Base-by-base conservation (phyloP, 1,140 invertebrate species). In the Drosophila chauvacae region DNA sequence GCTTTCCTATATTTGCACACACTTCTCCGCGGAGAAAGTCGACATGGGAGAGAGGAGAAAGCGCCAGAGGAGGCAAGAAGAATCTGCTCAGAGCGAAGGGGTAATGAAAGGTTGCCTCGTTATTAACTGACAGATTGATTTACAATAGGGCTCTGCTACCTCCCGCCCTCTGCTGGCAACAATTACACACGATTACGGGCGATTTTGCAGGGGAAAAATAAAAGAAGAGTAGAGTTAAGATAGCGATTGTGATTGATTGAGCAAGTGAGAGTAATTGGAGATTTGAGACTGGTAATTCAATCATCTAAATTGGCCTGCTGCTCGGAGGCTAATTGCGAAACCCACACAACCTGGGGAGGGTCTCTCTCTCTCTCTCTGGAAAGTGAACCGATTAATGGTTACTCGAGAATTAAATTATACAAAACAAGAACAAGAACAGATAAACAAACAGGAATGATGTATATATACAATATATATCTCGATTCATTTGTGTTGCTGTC, bases 41-140 rank as follows among this genome's bases (percentile, higher is more conserved):
- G 37, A 10, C 9, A 3, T n/a, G 20, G 23, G 14, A 5, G 45
- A 20, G 18, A 13, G 20, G 47, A 10, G 50, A 42, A 28, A 55
- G n/a, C 20, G 26, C 51, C 14, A 6, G 28, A 7, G 28, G 3
- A 23, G 64, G 7, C 28, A 18, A 20, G 65, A 9, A 30, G 64
- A 18, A 28, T 51, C 65, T 55, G 62, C 60, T 56, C 4, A 28
- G 47, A 9, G 48, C 58, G 23, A 68, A 47, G 48, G 62, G 48
- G 48, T 69, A 68, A 70, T 70, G 63, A 68, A 70, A 68, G 66
- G 66, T 70, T 70, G 66, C 39, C 23, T 66, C 53, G 47, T 77
- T 77, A 77, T 77, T 76, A 77, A 77, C 62, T 48, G 63, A 68
- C 74, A 77, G 74, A 77, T 77, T 77, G 74, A 77, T 77, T 77